Evolutionary conservation across 2,888 invertebrate species (phyloP).

Genomic region (Tenthredo notha): DNA sequence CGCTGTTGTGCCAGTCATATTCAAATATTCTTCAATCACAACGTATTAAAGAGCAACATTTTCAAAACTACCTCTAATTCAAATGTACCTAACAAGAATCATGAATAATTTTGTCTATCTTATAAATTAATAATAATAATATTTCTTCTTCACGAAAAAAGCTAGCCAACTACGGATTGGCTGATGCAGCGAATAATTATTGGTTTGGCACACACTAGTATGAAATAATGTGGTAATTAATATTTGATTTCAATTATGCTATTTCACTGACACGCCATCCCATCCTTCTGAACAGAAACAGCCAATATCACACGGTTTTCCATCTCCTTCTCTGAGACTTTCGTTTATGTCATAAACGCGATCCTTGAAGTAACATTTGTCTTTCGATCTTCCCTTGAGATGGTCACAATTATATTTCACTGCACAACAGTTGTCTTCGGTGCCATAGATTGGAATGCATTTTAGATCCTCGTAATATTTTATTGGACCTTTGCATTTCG

Average conservation of each 20-base stretch:
- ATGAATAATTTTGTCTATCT: too few species aligned
- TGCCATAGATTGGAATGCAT: slow-evolving; percentile 66
- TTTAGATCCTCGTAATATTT: slow-evolving; percentile 64
- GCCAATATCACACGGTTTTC: slow-evolving; percentile 66
- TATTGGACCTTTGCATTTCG: slow-evolving; percentile 68
- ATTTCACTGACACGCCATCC: not conserved
- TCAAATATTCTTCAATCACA: too few species aligned
- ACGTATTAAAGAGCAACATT: not conserved
- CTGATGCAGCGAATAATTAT: not conserved
- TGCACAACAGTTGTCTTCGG: slow-evolving; percentile 66
- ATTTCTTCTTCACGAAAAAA: too few species aligned
- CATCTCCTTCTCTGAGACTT: slow-evolving; percentile 63
- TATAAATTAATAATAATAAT: too few species aligned
- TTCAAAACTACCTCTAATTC: not conserved
- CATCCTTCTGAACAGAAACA: slow-evolving; percentile 61
- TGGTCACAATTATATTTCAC: slow-evolving; percentile 67
- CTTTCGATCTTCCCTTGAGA: slow-evolving; percentile 58
- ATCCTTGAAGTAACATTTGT: slow-evolving; percentile 69
- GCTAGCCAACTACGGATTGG: not conserved
- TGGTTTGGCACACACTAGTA: not conserved
- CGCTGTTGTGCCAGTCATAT: not conserved
- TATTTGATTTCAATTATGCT: not conserved
- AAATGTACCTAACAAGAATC: too few species aligned
- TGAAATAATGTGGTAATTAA: not conserved
- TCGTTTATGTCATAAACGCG: slow-evolving; percentile 66